These are phyloP conservation scores for Coturnix japonica DNA, from an alignment of 2,113 vertebrate species.

Conservation along the genomic window DNA sequence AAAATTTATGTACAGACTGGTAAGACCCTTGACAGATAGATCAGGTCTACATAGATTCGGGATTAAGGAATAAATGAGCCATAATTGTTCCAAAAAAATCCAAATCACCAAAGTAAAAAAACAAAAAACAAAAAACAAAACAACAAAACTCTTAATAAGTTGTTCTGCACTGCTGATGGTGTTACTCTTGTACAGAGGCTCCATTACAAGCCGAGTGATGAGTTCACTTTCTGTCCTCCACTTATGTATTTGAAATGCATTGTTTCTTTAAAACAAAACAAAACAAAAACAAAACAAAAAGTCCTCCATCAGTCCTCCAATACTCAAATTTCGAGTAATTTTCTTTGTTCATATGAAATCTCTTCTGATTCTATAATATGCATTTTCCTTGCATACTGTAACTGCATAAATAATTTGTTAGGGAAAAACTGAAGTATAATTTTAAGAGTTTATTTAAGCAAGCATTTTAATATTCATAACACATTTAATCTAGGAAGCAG, in stretches of 20 bases:
- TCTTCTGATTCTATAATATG: not conserved
- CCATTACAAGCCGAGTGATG: not conserved
- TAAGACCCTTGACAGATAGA: not conserved
- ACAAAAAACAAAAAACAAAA: too few relatives aligned
- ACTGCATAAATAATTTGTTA: slow-evolving; percentile 29
- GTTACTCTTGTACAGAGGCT: not conserved
- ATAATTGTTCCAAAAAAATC: not conserved
- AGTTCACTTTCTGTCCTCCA: not conserved
- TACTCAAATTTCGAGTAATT: not conserved
- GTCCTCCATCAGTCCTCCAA: not conserved
- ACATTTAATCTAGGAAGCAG: slow-evolving; percentile 26
- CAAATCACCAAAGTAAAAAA: not conserved
- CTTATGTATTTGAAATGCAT: not conserved
- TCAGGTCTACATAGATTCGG: not conserved
- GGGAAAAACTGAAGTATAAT: slow-evolving; percentile 14
- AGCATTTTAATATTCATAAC: slow-evolving; percentile 52
- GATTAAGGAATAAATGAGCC: not conserved
- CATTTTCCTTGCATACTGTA: not conserved
- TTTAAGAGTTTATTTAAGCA: slow-evolving; percentile 56
- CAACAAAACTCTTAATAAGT: not conserved
- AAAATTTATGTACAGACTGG: not conserved
- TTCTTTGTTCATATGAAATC: not conserved
- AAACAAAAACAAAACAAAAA: not conserved
- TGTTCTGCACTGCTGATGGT: not conserved
- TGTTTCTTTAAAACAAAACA: not conserved